Evolutionary conservation across 2,888 invertebrate genomes (phyloP).

Genomic region (Pandemis heparana): DNA sequence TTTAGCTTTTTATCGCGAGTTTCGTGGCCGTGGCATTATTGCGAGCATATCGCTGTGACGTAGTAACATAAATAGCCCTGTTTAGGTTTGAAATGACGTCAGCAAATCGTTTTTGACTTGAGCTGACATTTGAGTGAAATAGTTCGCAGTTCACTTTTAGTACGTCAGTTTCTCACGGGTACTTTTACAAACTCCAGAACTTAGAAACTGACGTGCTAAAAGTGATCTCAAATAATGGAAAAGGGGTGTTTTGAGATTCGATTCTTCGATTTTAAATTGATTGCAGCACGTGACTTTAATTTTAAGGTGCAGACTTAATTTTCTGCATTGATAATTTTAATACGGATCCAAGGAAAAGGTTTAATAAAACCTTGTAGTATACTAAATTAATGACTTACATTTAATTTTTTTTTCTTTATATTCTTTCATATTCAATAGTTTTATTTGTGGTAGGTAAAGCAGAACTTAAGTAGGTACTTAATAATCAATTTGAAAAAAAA

Average conservation of each 20-base stretch:
- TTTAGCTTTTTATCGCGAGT: slow-evolving; percentile 5
- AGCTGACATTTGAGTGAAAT: slow-evolving; percentile 31
- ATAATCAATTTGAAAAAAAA: too few relatives aligned
- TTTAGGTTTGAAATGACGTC: slow-evolving; percentile 39
- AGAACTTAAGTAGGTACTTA: too few relatives aligned
- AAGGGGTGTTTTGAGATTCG: background rate
- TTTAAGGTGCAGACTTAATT: too few relatives aligned
- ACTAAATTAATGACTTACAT: too few relatives aligned
- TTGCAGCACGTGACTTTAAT: too few relatives aligned
- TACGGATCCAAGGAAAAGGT: too few relatives aligned
- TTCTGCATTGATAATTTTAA: too few relatives aligned
- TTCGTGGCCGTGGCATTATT: slow-evolving; percentile 25
- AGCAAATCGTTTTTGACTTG: slow-evolving; percentile 32
- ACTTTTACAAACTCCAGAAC: too few relatives aligned
- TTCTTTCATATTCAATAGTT: too few relatives aligned
- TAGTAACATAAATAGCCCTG: slow-evolving; percentile 37
- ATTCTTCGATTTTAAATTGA: background rate
- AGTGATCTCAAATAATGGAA: background rate
- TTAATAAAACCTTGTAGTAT: too few relatives aligned
- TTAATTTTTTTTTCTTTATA: too few relatives aligned
- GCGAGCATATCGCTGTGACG: slow-evolving; percentile 34
- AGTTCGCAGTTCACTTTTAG: background rate
- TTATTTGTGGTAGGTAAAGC: too few relatives aligned
- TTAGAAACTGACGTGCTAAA: background rate
- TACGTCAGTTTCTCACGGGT: background rate